These are phyloP conservation scores for Drosophila barbarae DNA, from an alignment of 2,888 invertebrate species.

Conservation along the genomic window DNA sequence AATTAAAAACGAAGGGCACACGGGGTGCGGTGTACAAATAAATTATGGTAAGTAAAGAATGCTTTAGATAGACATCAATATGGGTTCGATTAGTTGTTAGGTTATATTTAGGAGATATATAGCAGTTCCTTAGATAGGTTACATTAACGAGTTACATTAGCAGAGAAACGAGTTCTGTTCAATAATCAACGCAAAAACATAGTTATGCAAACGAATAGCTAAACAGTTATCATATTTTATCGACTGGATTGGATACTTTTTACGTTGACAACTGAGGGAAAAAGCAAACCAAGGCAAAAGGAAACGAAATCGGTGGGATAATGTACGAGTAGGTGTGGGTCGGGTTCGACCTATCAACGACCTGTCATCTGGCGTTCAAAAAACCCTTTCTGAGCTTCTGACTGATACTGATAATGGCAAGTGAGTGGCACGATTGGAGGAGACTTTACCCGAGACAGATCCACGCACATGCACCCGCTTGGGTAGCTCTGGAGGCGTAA, in stretches of 20 bases:
- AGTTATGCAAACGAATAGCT: slow-evolving; percentile 52
- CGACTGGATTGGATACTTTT: slow-evolving; percentile 30
- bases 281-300: slow-evolving; percentile 46
- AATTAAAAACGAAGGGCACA: slow-evolving; percentile 55
- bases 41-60: slow-evolving; percentile 43
- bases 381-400: slow-evolving; percentile 57
- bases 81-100: slow-evolving; percentile 45
- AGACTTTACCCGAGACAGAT: slow-evolving; percentile 81
- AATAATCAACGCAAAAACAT: slow-evolving; percentile 44
- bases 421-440: slow-evolving; percentile 40
- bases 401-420: slow-evolving; percentile 34
- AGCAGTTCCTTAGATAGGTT: slow-evolving; percentile 56
- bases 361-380: slow-evolving; percentile 52
- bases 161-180: slow-evolving; percentile 51
- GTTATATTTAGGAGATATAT: slow-evolving; percentile 42
- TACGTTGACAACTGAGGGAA: slow-evolving; percentile 34
- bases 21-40: slow-evolving; percentile 56
- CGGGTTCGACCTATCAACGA: slow-evolving; percentile 26
- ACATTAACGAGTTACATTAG: slow-evolving; percentile 60
- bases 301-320: slow-evolving; percentile 12
- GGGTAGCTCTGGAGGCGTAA: slow-evolving; percentile 99
- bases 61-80: slow-evolving; percentile 66
- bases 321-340: slow-evolving; percentile 20
- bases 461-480: slow-evolving; percentile 99
- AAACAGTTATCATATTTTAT: slow-evolving; percentile 40